A percentile compares a stretch with the other conserved stretches of the same genome.
phyloP scores from a whole-genome alignment of 2,888 invertebrate species.

The Limenitis camilla region DNA sequence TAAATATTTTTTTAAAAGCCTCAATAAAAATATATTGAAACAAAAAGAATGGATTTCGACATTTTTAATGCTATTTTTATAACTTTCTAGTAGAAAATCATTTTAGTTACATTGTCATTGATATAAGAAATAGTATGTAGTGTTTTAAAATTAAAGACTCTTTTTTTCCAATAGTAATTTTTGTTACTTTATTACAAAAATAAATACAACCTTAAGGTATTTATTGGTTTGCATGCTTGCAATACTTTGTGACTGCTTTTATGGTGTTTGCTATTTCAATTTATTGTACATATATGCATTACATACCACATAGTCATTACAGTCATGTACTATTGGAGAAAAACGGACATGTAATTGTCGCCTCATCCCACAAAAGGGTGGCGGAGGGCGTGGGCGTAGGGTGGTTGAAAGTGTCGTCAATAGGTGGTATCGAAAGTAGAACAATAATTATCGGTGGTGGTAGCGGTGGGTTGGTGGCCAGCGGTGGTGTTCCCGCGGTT shows the following conservation, averaged over 20 bases:
- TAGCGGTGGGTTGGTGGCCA: constrained; percentile 41
- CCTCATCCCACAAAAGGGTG: constrained; percentile 54
- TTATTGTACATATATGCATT: constrained; percentile 60
- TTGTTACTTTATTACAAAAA: too few relatives aligned
- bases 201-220: constrained; percentile 32
- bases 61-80: too few relatives aligned
- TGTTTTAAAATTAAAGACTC: too few relatives aligned
- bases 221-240: constrained; percentile 57
- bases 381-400: constrained; percentile 34
- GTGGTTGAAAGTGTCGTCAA: constrained; percentile 37
- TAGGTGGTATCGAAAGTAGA: constrained; percentile 64
- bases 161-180: too few relatives aligned
- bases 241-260: constrained; percentile 53
- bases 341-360: constrained; percentile 59
- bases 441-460: constrained; percentile 65
- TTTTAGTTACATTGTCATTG: too few relatives aligned
- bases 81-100: too few relatives aligned
- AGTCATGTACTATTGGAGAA: constrained; percentile 43
- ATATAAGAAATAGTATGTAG: too few relatives aligned
- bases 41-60: too few relatives aligned
- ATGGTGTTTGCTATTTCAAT: constrained; percentile 63
- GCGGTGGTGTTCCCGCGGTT: constrained; percentile 62
- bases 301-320: constrained; percentile 45
- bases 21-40: too few relatives aligned
- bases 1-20: too few relatives aligned